These are phyloP conservation scores for Antennarius maculatus DNA, from an alignment of 2,797 vertebrate species.

Conservation along the genomic window DNA sequence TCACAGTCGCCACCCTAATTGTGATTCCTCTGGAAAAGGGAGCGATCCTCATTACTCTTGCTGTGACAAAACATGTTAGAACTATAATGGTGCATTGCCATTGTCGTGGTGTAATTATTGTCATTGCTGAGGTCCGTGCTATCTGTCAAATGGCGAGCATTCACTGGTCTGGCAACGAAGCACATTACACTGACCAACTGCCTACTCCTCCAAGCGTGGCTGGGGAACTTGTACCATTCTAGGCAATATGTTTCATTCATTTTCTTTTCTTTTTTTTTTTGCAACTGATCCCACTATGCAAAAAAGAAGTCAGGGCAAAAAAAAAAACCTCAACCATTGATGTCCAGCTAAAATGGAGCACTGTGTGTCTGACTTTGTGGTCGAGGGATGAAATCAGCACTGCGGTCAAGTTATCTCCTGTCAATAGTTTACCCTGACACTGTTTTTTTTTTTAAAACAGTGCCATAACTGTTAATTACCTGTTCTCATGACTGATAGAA, in stretches of 20 bases:
- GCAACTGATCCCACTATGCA: constrained; percentile 75
- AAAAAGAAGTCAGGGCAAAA: constrained; percentile 66
- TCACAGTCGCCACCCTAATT: constrained; percentile 64
- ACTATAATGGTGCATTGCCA: constrained; percentile 46
- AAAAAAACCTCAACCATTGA: constrained; percentile 28
- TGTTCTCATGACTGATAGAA: no score
- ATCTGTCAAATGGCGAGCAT: constrained; percentile 61
- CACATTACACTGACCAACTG: constrained; percentile 72
- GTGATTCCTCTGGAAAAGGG: constrained; percentile 71
- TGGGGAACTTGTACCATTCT: constrained; percentile 69
- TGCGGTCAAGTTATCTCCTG: neutral
- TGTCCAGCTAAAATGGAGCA: constrained; percentile 40
- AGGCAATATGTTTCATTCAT: constrained; percentile 76
- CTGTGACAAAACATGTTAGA: constrained; percentile 62
- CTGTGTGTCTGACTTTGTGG: constrained; percentile 26
- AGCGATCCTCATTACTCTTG: constrained; percentile 39
- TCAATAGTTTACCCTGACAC: neutral
- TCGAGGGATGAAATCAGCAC: neutral
- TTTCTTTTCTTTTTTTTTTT: constrained; percentile 30
- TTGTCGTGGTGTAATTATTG: constrained; percentile 66
- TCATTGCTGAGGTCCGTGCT: constrained; percentile 52
- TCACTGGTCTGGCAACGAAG: constrained; percentile 68
- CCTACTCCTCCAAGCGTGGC: constrained; percentile 60
- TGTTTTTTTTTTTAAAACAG: no score
- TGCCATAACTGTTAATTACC: no score